Percentiles rank a stretch among this genome's conserved stretches.
Evolutionary conservation across 2,113 vertebrate species (phyloP).

Genomic region (Cavia aperea): DNA sequence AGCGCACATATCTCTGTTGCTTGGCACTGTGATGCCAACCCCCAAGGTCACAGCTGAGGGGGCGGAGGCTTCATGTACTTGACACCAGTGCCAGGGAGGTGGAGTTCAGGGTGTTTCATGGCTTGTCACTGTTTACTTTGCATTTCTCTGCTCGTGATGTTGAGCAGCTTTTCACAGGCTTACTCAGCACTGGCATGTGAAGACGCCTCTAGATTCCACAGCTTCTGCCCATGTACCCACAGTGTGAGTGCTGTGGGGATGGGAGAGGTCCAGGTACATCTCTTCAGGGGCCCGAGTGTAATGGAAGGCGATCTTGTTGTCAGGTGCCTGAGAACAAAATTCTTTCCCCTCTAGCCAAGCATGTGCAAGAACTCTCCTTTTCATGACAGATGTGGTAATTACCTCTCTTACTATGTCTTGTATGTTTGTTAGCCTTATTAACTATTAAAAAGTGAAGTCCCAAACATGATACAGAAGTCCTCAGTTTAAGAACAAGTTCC

Average conservation of each 20-base stretch:
- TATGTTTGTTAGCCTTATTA: neutral
- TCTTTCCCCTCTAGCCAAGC: neutral
- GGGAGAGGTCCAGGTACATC: neutral
- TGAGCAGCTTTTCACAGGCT: neutral
- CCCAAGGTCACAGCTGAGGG: fast-evolving
- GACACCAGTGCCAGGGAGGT: neutral
- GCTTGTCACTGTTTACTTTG: neutral
- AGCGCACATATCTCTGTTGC: neutral
- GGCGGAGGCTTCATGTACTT: neutral
- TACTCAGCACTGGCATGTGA: neutral
- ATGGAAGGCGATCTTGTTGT: too few species aligned
- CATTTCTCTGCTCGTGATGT: neutral
- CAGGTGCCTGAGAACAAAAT: too few species aligned
- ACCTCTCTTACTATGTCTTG: neutral
- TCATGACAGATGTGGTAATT: neutral
- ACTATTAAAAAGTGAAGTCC: neutral
- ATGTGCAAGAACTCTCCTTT: neutral
- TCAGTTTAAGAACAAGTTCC: neutral
- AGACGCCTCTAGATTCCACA: neutral
- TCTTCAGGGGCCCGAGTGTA: neutral
- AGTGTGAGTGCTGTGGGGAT: neutral
- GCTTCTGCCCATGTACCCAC: neutral
- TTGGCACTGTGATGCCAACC: neutral
- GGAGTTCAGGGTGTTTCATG: neutral
- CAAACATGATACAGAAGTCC: neutral